These are phyloP conservation scores for Sebastes fasciatus DNA, from an alignment of 2,113 vertebrate genomes.

Conservation along the genomic window DNA sequence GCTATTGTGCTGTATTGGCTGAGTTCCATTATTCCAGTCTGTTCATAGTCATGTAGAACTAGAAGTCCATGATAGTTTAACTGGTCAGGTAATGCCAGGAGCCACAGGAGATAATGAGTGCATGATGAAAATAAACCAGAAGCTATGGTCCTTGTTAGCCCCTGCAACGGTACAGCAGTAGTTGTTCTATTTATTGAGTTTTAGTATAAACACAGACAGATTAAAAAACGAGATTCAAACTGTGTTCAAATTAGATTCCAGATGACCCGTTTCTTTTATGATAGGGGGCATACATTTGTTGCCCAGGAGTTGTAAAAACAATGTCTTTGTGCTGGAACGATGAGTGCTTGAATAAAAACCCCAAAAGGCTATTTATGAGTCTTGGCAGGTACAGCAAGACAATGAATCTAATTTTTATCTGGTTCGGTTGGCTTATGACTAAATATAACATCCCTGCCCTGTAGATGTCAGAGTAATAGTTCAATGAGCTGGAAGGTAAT, in stretches of 20 bases:
- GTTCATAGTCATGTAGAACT: not conserved
- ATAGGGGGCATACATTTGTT: constrained; percentile 4
- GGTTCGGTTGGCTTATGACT: constrained; percentile 52
- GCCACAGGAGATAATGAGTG: not conserved
- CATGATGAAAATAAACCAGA: not conserved
- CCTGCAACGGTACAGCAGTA: not conserved
- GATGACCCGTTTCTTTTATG: not conserved
- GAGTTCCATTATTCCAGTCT: not conserved
- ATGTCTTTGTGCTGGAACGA: constrained; percentile 21
- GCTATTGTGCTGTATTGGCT: not conserved
- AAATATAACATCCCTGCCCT: constrained; percentile 64
- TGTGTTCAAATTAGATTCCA: not conserved
- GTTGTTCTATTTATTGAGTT: not conserved
- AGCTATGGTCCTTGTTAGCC: not conserved
- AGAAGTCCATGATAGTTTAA: not conserved
- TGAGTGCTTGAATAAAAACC: not conserved
- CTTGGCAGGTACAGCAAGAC: constrained; percentile 40
- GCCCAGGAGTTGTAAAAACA: constrained; percentile 16
- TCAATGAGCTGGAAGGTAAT: constrained; percentile 55
- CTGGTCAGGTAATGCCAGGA: not conserved
- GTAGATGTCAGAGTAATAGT: constrained; percentile 53
- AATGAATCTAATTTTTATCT: constrained; percentile 55
- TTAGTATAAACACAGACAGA: not conserved
- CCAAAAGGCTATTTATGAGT: constrained; percentile 27
- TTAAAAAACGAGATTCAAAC: constrained; percentile 10